These are phyloP conservation scores for Xiphorhynchus erythropygius DNA, from an alignment of 2,797 vertebrate species.

Conservation along the genomic window DNA sequence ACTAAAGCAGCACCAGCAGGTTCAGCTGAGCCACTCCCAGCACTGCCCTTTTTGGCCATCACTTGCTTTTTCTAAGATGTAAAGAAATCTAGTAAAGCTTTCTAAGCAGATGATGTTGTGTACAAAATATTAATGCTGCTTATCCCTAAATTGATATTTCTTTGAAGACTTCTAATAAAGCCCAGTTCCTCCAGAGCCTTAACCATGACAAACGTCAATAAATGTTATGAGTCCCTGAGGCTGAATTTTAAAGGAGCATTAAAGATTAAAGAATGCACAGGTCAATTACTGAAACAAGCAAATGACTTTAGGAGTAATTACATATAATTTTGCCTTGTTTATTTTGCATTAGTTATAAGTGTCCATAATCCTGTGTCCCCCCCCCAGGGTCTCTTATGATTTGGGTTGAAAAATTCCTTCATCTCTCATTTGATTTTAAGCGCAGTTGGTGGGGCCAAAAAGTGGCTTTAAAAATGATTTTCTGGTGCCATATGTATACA, in stretches of 20 bases:
- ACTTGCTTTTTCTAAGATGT: background rate
- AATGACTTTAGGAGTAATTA: constrained; percentile 73
- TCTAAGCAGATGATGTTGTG: constrained; percentile 43
- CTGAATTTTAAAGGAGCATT: constrained; percentile 74
- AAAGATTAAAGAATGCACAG: constrained; percentile 76
- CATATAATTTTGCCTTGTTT: constrained; percentile 75
- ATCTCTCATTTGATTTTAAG: constrained; percentile 41
- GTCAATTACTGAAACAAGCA: constrained; percentile 73
- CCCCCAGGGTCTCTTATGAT: constrained; percentile 43
- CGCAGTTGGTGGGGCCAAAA: background rate
- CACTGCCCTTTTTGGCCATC: background rate
- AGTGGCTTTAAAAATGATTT: background rate
- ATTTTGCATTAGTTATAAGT: constrained; percentile 73
- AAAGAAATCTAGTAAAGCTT: constrained; percentile 13
- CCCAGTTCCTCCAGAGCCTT: constrained; percentile 60
- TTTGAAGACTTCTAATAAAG: constrained; percentile 72
- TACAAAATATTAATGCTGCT: constrained; percentile 55
- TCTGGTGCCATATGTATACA: background rate
- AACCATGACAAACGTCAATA: constrained; percentile 70
- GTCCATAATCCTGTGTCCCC: constrained; percentile 60
- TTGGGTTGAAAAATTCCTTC: constrained; percentile 64
- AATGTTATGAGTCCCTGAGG: constrained; percentile 71
- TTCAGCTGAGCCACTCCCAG: background rate
- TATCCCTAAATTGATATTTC: constrained; percentile 64
- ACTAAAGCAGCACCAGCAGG: background rate